Evolutionary conservation across 2,797 vertebrate genomes (phyloP).

Genomic region (Smutsia gigantea): DNA sequence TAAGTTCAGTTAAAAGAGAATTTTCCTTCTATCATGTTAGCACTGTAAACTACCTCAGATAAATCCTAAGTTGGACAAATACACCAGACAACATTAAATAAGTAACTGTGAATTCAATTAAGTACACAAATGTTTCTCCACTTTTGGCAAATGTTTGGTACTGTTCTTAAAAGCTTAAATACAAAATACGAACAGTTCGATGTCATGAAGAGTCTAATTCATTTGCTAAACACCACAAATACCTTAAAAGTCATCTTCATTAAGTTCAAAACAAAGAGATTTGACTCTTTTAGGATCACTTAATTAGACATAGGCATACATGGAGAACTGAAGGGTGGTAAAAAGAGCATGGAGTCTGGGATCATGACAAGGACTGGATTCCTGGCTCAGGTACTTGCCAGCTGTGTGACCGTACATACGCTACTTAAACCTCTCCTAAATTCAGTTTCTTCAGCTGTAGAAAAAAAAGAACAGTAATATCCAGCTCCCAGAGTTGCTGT

Average conservation of each 20-base stretch:
- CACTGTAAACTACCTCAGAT: background rate
- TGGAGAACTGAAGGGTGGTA: background rate
- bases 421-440: background rate
- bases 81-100: background rate
- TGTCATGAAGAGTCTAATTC: background rate
- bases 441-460: background rate
- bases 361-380: background rate
- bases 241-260: background rate
- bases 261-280: background rate
- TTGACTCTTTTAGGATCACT: background rate
- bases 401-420: background rate
- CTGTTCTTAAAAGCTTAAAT: background rate
- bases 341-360: background rate
- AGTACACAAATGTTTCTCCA: conserved; percentile 5
- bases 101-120: background rate
- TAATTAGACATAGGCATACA: background rate
- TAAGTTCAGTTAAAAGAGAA: background rate
- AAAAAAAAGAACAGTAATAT: background rate
- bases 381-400: background rate
- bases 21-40: conserved; percentile 7
- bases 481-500: background rate
- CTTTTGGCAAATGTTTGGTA: background rate
- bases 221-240: background rate
- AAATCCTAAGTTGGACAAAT: background rate
- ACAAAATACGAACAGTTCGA: background rate